Base-by-base conservation (phyloP, 2,888 invertebrate genomes). In the Drosophila niveifrons region DNA sequence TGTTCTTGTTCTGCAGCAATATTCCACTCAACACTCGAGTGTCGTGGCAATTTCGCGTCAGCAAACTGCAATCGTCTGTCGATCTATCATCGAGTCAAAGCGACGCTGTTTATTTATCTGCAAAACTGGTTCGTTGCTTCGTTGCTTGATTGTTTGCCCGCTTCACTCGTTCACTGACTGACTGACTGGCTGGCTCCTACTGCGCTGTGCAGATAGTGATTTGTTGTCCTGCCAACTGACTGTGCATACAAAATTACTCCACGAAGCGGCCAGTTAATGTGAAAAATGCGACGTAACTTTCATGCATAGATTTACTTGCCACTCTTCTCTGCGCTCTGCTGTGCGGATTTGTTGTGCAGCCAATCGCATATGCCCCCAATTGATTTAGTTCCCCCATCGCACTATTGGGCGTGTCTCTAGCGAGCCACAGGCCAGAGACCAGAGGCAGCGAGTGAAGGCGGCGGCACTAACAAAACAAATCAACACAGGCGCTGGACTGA, bases 231-330 rank as follows among this genome's bases (percentile, higher is more conserved):
- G 78, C 70, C 80, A 80, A 61, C 69, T 61, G 72, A 77, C 82
- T 86, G 81, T 83, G 81, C 81, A 86, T 81, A 82, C 86, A 86
- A 77, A 86, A 86, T 83, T 83, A 77, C 78, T 36, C 58, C 55
- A 59, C 56, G 59, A 43, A 61, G n/a, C 66, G 53, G 61, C 72
- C 72, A 81, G 85, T 88, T 85, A 87, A 85, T 87, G 88, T 88
- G 82, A 85, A 83, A 88, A 85, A 85, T 88, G 86, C 68, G 29
- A 48, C 18, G 67, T 15, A 41, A 41, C 39, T 41, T 75, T 65
- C 68, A 72, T 88, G 77, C 86, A 88, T 82, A 78, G 80, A 85
- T 84, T 78, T 64, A 48, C 64, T 66, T 81, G 6, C 13, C 13
- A 7, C 39, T 41, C 13, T 1, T n/a, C 51, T 48, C 51, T 18